Evolutionary conservation across 30 jellyfish, hydroid and myxozoan species (phyloP), one percentile per base, ranked within the genome.

Genomic region (Cassiopea xamachana): DNA sequence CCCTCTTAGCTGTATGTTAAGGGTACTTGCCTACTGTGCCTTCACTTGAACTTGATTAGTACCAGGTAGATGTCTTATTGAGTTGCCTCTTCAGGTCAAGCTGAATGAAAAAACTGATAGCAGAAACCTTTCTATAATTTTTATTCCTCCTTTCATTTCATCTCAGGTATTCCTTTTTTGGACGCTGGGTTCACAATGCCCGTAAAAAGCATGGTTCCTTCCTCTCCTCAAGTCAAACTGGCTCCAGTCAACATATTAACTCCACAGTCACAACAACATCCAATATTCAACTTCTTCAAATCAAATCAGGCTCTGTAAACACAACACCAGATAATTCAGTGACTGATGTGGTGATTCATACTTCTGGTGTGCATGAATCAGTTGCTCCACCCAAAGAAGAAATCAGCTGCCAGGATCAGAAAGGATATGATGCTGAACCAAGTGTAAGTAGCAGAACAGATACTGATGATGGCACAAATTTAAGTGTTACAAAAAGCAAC

Each of bases 131-230:
- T 27, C 39, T 27, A 0, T 27, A 27, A 27, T 27, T 27, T 27
- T 27, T 27, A 27, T 27, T 27, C 39, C 39, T 27, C 39, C 39
- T 27, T 27, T 27, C 39, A 27, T 27, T 27, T 71, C 10, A 5
- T 19, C 27, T 15, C 80, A 71, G 80, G 80, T 16, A 18, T 71
- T 71, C 80, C n/a, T 27, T 71, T 7, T 27, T 71, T 2, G 16
- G 73, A 69, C 45, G 47, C 2, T 60, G 60, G 85, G 70, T 88
- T 72, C 17, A 69, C 9, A 10, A 14, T 12, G 79, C 46, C 64
- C 90, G 95, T 16, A 88, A 70, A 76, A 88, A 88, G 61, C 86
- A 51, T 17, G 95, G 95, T 14, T 88, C 95, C 1, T 78, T 88
- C 90, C 90, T 88, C 55, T 78, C 95, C 7, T 78, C 95, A 45